These are phyloP conservation scores for Spilosoma lubricipeda DNA, from an alignment of 2,888 invertebrate genomes.

Conservation along the genomic window DNA sequence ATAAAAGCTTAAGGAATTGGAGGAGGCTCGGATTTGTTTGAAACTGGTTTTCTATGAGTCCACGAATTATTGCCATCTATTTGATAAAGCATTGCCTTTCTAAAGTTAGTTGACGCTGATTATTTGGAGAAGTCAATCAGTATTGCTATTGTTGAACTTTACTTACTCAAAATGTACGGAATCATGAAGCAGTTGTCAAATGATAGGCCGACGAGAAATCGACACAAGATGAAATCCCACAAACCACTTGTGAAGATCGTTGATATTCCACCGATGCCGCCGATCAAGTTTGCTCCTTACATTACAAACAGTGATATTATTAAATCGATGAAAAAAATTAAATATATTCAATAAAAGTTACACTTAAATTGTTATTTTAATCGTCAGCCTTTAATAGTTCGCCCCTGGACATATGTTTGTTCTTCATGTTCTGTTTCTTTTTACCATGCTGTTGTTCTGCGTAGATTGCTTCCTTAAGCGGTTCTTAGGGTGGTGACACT, in stretches of 20 bases:
- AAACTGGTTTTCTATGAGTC: background rate
- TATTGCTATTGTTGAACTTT: background rate
- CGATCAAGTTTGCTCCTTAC: conserved; percentile 89
- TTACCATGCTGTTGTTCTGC: no score
- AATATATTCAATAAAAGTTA: background rate
- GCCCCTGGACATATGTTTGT: no score
- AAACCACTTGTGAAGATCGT: conserved; percentile 90
- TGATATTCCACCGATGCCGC: conserved; percentile 88
- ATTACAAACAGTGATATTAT: background rate
- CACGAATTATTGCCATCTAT: background rate
- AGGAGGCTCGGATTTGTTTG: background rate
- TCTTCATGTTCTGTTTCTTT: no score
- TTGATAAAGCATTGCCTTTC: background rate
- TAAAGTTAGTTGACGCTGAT: background rate
- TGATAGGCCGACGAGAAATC: conserved; percentile 93
- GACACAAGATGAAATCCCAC: conserved; percentile 91
- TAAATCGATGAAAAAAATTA: background rate
- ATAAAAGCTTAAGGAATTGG: background rate
- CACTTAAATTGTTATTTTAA: no score
- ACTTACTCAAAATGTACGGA: conserved; percentile 94
- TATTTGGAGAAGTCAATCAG: background rate
- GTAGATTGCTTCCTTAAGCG: no score
- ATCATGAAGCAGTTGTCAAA: conserved; percentile 95
- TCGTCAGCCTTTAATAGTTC: no score
- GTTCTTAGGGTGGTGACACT: no score